Evolutionary conservation across 2,113 vertebrate species (phyloP), one percentile per base, ranked within the genome.

Genomic region (Nibea albiflora): DNA sequence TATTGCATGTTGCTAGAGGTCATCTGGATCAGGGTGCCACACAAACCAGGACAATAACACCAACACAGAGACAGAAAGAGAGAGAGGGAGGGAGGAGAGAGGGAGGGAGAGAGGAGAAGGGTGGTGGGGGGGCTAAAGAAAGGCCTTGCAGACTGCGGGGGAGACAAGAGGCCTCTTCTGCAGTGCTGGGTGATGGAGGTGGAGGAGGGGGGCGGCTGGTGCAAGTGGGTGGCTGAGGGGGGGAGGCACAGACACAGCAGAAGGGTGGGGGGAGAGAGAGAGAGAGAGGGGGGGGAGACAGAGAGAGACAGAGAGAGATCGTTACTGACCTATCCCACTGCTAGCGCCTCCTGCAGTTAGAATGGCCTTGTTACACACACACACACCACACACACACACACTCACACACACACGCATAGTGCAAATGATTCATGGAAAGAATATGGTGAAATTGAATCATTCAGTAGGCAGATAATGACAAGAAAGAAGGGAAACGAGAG

Each of bases 151-250:
- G 76, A 82, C 79, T 80, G 74, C 28, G 4, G 54, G 86, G 81
- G 75, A 85, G 81, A 81, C 81, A 83, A 73, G 89, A 81, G 83
- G 68, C 86, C 79, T 87, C 80, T 67, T 81, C 82, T 90, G 83
- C 85, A 86, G 83, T 76, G 72, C 49, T 78, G 84, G 76, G 79
- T 79, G 78, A 73, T 49, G 73, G 52, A 54, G 72, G n/a, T 2
- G 68, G 11, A 22, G 44, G n/a, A 12, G 31, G 50, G 15, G 52
- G 56, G 10, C 15, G 56, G 22, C 1, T 0, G 15, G 64, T 20
- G 46, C 2, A 11, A 22, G 53, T 66, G 71, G 11, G 39, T 19
- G 62, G 50, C 16, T 16, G 53, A n/a, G 31, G 63, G 22, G 53
- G 69, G 57, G 64, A 3, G 68, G 44, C 20, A 44, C 16, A 47